A percentile compares a stretch with the other conserved stretches of the same genome.
These are phyloP conservation scores for Callimico goeldii DNA, from an alignment of 2,797 vertebrate genomes.

Conservation along the genomic window DNA sequence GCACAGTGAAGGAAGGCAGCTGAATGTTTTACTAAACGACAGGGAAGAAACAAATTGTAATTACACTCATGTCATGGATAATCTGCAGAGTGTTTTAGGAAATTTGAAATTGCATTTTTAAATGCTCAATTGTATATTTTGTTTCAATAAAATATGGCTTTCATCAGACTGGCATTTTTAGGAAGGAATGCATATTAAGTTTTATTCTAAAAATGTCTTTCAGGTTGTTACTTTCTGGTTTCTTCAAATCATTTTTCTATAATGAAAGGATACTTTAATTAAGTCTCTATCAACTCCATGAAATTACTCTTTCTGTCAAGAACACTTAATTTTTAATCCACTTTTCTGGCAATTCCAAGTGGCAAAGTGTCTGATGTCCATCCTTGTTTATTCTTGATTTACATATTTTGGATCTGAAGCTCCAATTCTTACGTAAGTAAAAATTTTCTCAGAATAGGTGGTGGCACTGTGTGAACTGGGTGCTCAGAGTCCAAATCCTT, in stretches of 20 bases:
- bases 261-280: slow-evolving; percentile 52
- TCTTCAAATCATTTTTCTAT: slow-evolving; percentile 39
- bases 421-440: not conserved
- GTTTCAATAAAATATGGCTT: slow-evolving; percentile 35
- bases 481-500: not conserved
- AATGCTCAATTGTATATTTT: not conserved
- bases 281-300: not conserved
- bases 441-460: not conserved
- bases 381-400: not conserved
- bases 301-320: slow-evolving; percentile 37
- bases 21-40: not conserved
- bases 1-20: not conserved
- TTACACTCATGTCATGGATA: not conserved
- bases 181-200: not conserved
- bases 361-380: not conserved
- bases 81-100: not conserved
- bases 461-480: not conserved
- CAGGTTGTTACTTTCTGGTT: slow-evolving; percentile 15
- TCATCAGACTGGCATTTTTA: slow-evolving; percentile 32
- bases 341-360: slow-evolving; percentile 39
- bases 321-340: not conserved
- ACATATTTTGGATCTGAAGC: not conserved
- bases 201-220: slow-evolving; percentile 41
- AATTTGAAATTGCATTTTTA: slow-evolving; percentile 39
- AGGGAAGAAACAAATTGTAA: not conserved